phyloP scores from a whole-genome alignment of 2,888 invertebrate species.

The Patella caerulea region DNA sequence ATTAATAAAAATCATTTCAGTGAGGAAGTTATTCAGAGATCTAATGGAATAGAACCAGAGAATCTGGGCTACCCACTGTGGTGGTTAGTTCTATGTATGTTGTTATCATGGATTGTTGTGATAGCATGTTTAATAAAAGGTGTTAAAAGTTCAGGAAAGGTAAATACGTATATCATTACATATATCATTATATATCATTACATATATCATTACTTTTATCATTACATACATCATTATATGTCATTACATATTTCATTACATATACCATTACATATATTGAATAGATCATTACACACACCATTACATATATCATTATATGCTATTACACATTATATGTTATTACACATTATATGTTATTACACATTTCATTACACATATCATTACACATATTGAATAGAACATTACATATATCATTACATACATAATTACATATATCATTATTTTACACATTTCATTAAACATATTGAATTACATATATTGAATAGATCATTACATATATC shows the following conservation, averaged over 20 bases:
- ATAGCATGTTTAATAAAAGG: conserved; percentile 62
- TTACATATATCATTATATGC: neutral
- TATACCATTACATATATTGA: neutral
- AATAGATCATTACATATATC: neutral
- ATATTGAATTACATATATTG: neutral
- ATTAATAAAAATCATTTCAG: conserved; percentile 30
- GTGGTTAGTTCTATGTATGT: conserved; percentile 57
- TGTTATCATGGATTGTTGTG: conserved; percentile 60
- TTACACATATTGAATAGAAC: no score
- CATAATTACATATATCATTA: neutral
- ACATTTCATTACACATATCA: no score
- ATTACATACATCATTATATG: neutral
- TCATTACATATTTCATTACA: no score
- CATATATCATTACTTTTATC: neutral
- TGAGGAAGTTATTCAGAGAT: conserved; percentile 50
- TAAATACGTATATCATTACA: conserved; percentile 25
- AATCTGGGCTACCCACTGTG: conserved; percentile 57
- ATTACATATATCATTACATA: no score
- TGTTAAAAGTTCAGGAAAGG: conserved; percentile 64
- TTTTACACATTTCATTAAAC: conserved; percentile 3
- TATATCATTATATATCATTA: neutral
- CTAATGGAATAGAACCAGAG: conserved; percentile 47
- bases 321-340: no score
- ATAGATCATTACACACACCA: neutral
- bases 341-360: no score